phyloP scores from a whole-genome alignment of 2,888 invertebrate genomes.

The Callinectes sapidus region DNA sequence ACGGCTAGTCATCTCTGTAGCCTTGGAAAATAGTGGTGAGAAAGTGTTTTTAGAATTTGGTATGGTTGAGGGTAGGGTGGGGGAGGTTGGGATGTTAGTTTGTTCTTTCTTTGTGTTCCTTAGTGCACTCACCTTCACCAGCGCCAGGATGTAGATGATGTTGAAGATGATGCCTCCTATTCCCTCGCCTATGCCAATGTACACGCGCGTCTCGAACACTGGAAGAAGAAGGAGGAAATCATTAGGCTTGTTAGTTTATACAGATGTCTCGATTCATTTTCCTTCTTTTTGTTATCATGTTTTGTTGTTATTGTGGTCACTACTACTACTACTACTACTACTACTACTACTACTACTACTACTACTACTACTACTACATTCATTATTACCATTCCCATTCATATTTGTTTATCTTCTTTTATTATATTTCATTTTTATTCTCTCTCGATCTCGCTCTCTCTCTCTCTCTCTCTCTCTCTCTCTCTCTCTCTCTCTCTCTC shows the following conservation, averaged over 20 bases:
- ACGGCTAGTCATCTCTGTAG: too few relatives aligned
- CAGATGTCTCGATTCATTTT: neutral
- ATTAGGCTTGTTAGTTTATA: neutral
- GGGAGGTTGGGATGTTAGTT: neutral
- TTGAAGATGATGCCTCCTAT: conserved; percentile 44
- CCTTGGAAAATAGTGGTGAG: too few relatives aligned
- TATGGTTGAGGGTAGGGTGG: too few relatives aligned
- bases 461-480: conserved; percentile 21
- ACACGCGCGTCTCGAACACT: conserved; percentile 54
- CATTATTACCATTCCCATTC: neutral
- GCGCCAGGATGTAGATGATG: conserved; percentile 57
- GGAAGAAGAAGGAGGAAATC: neutral
- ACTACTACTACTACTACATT: too few relatives aligned
- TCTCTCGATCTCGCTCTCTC: too few relatives aligned
- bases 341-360: too few relatives aligned
- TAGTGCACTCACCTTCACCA: conserved; percentile 57
- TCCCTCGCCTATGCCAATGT: conserved; percentile 61
- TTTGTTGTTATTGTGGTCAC: neutral
- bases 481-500: conserved; percentile 18
- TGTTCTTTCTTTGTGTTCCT: neutral
- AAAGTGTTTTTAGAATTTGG: too few relatives aligned
- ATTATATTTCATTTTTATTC: too few relatives aligned
- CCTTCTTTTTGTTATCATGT: neutral
- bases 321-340: neutral
- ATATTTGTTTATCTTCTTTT: too few relatives aligned